Conservation (phyloP, 2,113 vertebrate species). For the Ictalurus punctatus region DNA sequence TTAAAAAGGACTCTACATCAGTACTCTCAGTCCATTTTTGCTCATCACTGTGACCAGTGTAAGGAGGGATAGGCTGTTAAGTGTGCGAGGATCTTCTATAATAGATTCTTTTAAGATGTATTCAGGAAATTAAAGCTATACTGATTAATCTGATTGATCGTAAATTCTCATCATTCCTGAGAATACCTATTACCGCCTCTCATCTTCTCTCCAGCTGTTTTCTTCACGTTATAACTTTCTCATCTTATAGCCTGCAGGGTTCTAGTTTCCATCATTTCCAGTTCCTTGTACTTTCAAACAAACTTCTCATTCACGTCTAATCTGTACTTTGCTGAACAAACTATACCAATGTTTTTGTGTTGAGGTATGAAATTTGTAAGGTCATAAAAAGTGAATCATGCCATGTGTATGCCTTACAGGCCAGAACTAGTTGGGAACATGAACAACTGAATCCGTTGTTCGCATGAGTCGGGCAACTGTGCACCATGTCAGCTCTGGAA, state of each 20-base stretch:
- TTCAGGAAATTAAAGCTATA: slow-evolving; percentile 69
- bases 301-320: not conserved
- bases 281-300: not conserved
- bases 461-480: not conserved
- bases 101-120: slow-evolving; percentile 67
- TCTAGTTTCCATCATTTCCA: not conserved
- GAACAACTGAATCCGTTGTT: not conserved
- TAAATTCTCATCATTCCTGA: not conserved
- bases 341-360: not conserved
- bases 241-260: slow-evolving; percentile 15
- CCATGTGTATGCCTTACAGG: slow-evolving; percentile 4
- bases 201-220: not conserved
- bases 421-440: not conserved
- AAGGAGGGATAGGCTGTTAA: slow-evolving; percentile 51
- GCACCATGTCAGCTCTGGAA: not conserved
- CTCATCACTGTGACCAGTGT: slow-evolving; percentile 66
- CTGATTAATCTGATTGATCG: slow-evolving; percentile 61
- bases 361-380: slow-evolving; percentile 13
- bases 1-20: not conserved
- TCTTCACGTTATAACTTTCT: slow-evolving; percentile 12
- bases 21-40: slow-evolving; percentile 57
- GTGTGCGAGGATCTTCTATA: not conserved
- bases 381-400: slow-evolving; percentile 14
- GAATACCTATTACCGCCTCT: no score
- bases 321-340: not conserved